phyloP scores from a whole-genome alignment of 1,140 invertebrate genomes.

The Thaumatotibia leucotreta region DNA sequence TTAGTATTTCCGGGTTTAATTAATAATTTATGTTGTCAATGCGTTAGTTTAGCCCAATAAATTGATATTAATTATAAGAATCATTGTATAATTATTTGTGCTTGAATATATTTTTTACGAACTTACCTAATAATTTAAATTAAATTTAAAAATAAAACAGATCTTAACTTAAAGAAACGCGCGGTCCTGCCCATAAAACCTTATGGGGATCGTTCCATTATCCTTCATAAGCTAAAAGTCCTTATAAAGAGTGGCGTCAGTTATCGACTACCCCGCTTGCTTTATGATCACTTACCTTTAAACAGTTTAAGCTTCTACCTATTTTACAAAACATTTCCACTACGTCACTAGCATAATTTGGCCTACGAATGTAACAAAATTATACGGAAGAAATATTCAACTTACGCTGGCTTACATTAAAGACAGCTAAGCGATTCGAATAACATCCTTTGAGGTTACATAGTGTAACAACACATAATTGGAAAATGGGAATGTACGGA shows the following conservation, averaged over 20 bases:
- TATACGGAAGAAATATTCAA: background rate
- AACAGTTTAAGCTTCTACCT: slow-evolving; percentile 15
- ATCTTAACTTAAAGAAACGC: too few species aligned
- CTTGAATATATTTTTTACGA: too few species aligned
- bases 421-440: background rate
- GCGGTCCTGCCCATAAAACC: slow-evolving; percentile 39
- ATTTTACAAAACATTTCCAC: background rate
- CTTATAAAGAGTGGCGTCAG: slow-evolving; percentile 43
- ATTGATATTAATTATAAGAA: too few species aligned
- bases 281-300: slow-evolving; percentile 44
- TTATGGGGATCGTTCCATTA: slow-evolving; percentile 50
- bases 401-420: background rate
- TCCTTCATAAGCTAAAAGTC: slow-evolving; percentile 48
- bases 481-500: slow-evolving; percentile 2
- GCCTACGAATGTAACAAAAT: background rate
- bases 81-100: too few species aligned
- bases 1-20: too few species aligned
- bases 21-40: too few species aligned
- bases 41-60: too few species aligned
- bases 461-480: slow-evolving; percentile 33
- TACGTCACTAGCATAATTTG: background rate
- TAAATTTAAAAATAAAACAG: too few species aligned
- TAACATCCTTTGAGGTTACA: slow-evolving; percentile 17
- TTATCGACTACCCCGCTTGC: slow-evolving; percentile 37
- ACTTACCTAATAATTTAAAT: too few species aligned